Conservation (phyloP, 1,140 invertebrate species). For the Periplaneta americana region DNA sequence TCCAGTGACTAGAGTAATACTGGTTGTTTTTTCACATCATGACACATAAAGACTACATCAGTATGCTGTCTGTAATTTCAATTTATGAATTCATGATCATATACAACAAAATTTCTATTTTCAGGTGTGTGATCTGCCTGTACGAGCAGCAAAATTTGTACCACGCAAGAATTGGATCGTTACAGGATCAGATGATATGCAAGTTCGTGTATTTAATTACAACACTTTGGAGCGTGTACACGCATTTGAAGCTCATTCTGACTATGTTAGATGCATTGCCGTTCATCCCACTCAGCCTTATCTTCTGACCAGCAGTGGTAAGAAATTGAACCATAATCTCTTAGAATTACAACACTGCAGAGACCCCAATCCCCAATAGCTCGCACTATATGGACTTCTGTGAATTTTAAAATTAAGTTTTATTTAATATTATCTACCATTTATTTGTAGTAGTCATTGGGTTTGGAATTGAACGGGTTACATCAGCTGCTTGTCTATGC, state of each 20-base stretch:
- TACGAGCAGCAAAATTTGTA: constrained; percentile 92
- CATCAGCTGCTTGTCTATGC: no score
- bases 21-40: no score
- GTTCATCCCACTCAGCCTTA: constrained; percentile 97
- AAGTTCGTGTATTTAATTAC: constrained; percentile 96
- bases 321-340: constrained; percentile 29
- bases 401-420: no score
- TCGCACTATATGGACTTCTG: no score
- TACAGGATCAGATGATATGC: constrained; percentile 95
- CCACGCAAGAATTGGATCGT: constrained; percentile 98
- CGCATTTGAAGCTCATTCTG: constrained; percentile 96
- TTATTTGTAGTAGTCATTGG: no score
- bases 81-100: constrained; percentile 1
- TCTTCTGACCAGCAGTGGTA: constrained; percentile 93
- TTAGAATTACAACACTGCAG: not conserved
- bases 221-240: constrained; percentile 96
- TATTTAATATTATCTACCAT: no score
- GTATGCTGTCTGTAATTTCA: not conserved
- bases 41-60: no score
- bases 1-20: no score
- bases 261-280: constrained; percentile 94
- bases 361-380: not conserved
- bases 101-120: not conserved
- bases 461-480: no score
- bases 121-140: constrained; percentile 90